phyloP scores from a whole-genome alignment of 1,140 invertebrate species.

The Mamestra configurata region DNA sequence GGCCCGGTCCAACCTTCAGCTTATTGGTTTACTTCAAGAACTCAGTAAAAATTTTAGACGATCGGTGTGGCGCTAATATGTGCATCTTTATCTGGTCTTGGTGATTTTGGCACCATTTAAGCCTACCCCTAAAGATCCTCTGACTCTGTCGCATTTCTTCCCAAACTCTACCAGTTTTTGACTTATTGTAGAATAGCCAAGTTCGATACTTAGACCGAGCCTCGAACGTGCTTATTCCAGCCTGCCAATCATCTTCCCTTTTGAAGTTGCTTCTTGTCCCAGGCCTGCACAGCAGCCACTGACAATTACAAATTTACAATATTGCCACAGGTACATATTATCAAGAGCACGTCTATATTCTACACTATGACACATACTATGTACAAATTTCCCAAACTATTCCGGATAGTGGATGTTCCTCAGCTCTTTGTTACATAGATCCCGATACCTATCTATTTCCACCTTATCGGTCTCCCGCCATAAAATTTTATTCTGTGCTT shows the following conservation, averaged over 20 bases:
- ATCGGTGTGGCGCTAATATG: background rate
- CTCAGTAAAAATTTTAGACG: background rate
- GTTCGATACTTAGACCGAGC: background rate
- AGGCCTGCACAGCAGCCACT: background rate
- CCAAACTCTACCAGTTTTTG: background rate
- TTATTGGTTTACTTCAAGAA: slow-evolving; percentile 9
- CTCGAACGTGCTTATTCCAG: background rate
- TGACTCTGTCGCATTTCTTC: background rate
- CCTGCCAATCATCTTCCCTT: background rate
- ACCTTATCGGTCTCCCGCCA: background rate
- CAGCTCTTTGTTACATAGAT: background rate
- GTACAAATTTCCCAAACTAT: background rate
- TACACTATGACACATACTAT: background rate
- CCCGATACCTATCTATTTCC: background rate
- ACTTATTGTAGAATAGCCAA: background rate
- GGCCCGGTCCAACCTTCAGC: background rate
- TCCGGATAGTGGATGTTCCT: background rate
- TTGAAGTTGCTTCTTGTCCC: background rate
- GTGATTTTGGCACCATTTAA: slow-evolving; percentile 5
- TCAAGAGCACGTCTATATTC: background rate
- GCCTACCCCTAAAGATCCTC: background rate
- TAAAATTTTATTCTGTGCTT: background rate
- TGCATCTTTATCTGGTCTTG: background rate
- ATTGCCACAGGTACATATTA: background rate
- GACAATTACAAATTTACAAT: background rate